Conservation (phyloP, 1,140 invertebrate genomes). For the Lepidurus arcticus region DNA sequence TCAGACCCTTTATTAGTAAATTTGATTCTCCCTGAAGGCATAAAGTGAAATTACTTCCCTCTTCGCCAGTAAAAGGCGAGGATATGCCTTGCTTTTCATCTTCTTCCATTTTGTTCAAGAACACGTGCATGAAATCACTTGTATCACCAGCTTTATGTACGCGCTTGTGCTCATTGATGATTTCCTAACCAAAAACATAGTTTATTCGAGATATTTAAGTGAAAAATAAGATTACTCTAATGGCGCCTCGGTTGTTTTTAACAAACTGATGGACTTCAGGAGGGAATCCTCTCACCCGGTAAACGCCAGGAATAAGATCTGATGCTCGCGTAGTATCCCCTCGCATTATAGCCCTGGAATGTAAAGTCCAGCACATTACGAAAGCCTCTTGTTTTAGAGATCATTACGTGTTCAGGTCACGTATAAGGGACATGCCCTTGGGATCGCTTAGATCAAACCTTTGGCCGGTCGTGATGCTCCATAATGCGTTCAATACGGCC, state of each 20-base stretch:
- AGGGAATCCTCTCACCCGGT: too few relatives aligned
- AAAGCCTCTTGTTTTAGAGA: too few relatives aligned
- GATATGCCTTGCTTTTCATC: not conserved
- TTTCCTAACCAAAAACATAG: not conserved
- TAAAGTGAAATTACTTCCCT: not conserved
- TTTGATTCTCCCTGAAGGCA: not conserved
- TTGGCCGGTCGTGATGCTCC: slow-evolving; percentile 25
- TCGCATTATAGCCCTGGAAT: too few relatives aligned
- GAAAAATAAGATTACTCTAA: too few relatives aligned
- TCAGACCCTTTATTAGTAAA: not conserved
- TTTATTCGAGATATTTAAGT: too few relatives aligned
- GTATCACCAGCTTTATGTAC: not conserved
- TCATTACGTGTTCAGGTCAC: too few relatives aligned
- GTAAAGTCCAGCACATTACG: too few relatives aligned
- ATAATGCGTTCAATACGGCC: slow-evolving; percentile 31
- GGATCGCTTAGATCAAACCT: not conserved
- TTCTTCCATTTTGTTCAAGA: slow-evolving; percentile 26
- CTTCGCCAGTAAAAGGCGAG: not conserved
- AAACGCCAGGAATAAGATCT: too few relatives aligned
- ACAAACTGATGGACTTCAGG: too few relatives aligned
- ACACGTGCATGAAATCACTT: slow-evolving; percentile 31
- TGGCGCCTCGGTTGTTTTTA: too few relatives aligned
- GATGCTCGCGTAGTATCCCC: too few relatives aligned
- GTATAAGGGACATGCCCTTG: not conserved
- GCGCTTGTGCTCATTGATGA: slow-evolving; percentile 23